Base-by-base conservation (phyloP, 1,140 invertebrate genomes). In the Phocides pigmalion region DNA sequence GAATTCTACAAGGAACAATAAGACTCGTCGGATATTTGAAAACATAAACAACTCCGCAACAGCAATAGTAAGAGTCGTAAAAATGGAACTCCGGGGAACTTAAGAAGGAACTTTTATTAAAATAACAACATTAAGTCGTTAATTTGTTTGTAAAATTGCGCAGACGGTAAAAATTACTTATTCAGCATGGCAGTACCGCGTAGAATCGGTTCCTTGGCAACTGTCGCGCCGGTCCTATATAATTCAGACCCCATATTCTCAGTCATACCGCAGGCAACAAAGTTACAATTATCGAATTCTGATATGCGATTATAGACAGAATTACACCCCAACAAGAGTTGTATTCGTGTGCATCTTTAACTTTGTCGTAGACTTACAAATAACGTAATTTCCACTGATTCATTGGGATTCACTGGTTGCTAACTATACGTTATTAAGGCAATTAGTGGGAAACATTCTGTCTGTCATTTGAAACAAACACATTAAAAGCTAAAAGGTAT, bases 101-200 rank as follows among this genome's bases (percentile, higher is more conserved):
- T 80, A 83, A 82, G 71, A 81, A 65, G 75, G 67, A 87, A 87
- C 79, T 88, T 89, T 89, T 90, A 89, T 88, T 89, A 90, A 90
- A 89, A 89, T 90, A 89, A 87, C 84, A 88, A 86, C 81, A 86
- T 86, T 80, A 82, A 83, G 84, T 74, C 81, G 84, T 87, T 91
- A 91, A 91, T 89, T 89, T 91, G 84, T 90, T 88, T 84, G 87
- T 88, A 84, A 87, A 88, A 89, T 79, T 88, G 87, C 76, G 82
- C 88, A 90, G 88, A 89, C 88, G 81, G 79, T 84, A 84, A 84
- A 87, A 82, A 87, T 90, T 88, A 90, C 74, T 88, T 89, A 90
- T 90, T 90, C 81, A 89, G 76, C 66, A 76, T 72, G 79, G 78
- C 74, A 76, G 70, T 73, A 81, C 82, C 82, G 84, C 79, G 74